These are phyloP conservation scores for Nestor notabilis DNA, from an alignment of 2,113 vertebrate species.

Conservation along the genomic window DNA sequence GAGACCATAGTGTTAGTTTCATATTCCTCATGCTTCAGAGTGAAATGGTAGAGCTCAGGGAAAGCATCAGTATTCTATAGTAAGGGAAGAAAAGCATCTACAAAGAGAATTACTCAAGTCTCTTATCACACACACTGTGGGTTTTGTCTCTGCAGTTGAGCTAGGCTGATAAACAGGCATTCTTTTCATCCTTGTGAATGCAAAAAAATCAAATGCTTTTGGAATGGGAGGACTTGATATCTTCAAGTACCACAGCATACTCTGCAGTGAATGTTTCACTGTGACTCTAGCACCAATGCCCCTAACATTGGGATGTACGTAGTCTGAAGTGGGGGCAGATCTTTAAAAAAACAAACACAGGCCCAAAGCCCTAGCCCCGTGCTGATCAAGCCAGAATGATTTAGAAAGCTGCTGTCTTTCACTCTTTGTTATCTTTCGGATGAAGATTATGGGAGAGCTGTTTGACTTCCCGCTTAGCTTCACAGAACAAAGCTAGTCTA, in stretches of 20 bases:
- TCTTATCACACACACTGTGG: rapidly evolving
- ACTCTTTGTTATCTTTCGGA: background rate
- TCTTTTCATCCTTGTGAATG: background rate
- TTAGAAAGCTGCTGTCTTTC: background rate
- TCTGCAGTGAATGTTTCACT: background rate
- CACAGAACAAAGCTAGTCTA: background rate
- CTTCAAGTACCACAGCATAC: background rate
- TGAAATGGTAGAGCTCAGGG: background rate
- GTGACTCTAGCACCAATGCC: background rate
- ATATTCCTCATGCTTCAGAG: background rate
- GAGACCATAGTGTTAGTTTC: background rate
- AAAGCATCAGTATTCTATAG: background rate
- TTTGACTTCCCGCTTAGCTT: background rate
- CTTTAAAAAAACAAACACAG: background rate
- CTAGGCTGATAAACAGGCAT: background rate
- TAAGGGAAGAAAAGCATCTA: background rate
- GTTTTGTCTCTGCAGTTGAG: background rate
- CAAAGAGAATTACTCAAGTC: background rate
- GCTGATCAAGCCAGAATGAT: background rate
- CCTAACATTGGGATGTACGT: background rate
- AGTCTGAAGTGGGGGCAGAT: background rate
- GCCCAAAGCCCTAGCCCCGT: background rate
- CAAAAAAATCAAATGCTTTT: background rate
- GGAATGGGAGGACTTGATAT: background rate
- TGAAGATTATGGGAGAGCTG: background rate